A percentile compares a stretch with the other conserved stretches of the same genome.
Conservation (phyloP, 53 echinoderm and acorn worm species). For the Glandiceps talaboti region DNA sequence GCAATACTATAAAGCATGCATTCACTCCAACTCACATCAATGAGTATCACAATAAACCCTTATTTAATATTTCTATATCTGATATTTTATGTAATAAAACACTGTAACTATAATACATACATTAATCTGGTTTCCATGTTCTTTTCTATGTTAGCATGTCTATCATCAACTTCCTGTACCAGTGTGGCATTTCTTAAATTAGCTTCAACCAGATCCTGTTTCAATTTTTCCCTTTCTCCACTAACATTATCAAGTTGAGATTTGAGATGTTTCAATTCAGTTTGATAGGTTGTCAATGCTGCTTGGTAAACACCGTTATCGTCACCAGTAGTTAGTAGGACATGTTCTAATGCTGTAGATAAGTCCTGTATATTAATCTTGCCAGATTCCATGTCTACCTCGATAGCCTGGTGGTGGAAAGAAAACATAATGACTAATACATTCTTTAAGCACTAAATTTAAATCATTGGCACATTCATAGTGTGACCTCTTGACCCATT, state of each 20-base stretch:
- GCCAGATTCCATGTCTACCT: slow-evolving; percentile 59
- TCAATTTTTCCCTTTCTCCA: slow-evolving; percentile 77
- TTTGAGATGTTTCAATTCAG: slow-evolving; percentile 81
- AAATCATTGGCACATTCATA: no score
- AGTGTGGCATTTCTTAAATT: slow-evolving; percentile 53
- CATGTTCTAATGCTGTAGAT: slow-evolving; percentile 63
- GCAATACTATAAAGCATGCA: no score
- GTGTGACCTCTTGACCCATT: no score
- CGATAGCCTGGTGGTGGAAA: slow-evolving; percentile 29
- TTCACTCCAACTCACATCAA: not conserved
- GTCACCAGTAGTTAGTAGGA: slow-evolving; percentile 59
- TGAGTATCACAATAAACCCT: not conserved
- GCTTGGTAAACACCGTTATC: slow-evolving; percentile 83
- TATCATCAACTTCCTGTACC: slow-evolving; percentile 86
- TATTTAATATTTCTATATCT: not conserved
- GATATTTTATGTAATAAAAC: no score
- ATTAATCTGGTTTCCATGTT: slow-evolving; percentile 63
- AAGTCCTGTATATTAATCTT: slow-evolving; percentile 67
- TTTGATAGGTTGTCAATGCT: slow-evolving; percentile 71
- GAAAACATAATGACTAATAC: no score
- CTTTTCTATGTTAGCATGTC: slow-evolving; percentile 75
- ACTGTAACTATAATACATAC: slow-evolving; percentile 60
- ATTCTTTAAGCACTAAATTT: no score
- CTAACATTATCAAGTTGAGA: slow-evolving; percentile 50
- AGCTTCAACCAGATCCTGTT: slow-evolving; percentile 53